These are phyloP conservation scores for Drosophila orena DNA, from an alignment of 1,140 invertebrate genomes.

Conservation along the genomic window DNA sequence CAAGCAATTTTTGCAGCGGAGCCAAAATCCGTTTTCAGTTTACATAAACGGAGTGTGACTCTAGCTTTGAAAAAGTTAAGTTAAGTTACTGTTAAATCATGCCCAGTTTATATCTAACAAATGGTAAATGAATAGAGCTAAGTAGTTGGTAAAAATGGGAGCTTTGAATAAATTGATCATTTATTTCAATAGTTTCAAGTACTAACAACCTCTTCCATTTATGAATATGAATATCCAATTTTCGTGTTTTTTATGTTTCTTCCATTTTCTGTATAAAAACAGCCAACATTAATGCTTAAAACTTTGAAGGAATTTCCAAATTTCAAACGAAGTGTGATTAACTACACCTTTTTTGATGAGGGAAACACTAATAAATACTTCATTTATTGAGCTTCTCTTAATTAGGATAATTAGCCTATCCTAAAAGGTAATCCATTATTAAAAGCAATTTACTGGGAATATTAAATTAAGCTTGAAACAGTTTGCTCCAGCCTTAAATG, in stretches of 20 bases:
- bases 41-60: slow-evolving; percentile 28
- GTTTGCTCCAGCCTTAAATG: not conserved
- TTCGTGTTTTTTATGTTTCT: too few relatives aligned
- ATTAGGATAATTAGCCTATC: not conserved
- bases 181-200: too few relatives aligned
- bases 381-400: not conserved
- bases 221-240: too few relatives aligned
- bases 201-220: too few relatives aligned
- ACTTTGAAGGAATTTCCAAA: not conserved
- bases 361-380: not conserved
- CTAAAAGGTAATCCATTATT: not conserved
- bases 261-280: too few relatives aligned
- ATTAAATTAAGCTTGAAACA: not conserved
- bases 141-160: not conserved
- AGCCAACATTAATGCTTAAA: not conserved
- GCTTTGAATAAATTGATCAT: not conserved
- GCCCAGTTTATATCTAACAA: not conserved
- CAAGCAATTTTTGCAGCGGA: slow-evolving; percentile 33
- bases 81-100: too few relatives aligned
- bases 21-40: slow-evolving; percentile 31
- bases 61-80: slow-evolving; percentile 5
- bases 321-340: not conserved
- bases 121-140: not conserved
- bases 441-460: not conserved
- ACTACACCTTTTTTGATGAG: not conserved